Evolutionary conservation across 2,797 vertebrate species (phyloP).

Genomic region (Typhlichthys subterraneus): DNA sequence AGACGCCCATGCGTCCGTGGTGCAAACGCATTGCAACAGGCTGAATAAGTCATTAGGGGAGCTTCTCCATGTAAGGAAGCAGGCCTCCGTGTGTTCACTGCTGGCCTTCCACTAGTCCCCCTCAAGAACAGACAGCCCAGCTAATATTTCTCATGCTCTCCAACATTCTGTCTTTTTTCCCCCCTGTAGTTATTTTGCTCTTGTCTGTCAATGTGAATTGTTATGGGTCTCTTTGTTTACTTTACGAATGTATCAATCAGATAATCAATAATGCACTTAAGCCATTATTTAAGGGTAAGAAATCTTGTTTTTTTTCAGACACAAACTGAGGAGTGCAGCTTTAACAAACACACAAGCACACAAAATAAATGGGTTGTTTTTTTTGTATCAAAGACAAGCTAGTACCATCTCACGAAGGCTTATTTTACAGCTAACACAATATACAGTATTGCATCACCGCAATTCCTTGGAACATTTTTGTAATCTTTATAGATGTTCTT

Average conservation of each 20-base stretch:
- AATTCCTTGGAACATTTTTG: slow-evolving; percentile 25
- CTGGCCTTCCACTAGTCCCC: too few relatives aligned
- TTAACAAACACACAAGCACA: slow-evolving; percentile 13
- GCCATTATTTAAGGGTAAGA: too few relatives aligned
- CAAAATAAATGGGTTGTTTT: slow-evolving; percentile 31
- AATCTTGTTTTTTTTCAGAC: too few relatives aligned
- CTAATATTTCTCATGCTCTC: not conserved
- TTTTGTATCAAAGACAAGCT: slow-evolving; percentile 47
- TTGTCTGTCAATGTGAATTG: slow-evolving; percentile 18
- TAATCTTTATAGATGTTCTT: slow-evolving; percentile 21
- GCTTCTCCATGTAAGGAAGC: slow-evolving; percentile 19
- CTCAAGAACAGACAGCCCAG: slow-evolving; percentile 5
- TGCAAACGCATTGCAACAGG: slow-evolving; percentile 47
- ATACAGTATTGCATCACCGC: slow-evolving; percentile 19
- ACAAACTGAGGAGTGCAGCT: too few relatives aligned
- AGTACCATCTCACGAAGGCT: not conserved
- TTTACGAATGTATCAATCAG: slow-evolving; percentile 7
- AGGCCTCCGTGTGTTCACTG: too few relatives aligned
- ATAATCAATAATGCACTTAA: not conserved
- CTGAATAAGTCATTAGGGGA: slow-evolving; percentile 50
- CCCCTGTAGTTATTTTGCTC: slow-evolving; percentile 26
- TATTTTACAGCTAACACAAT: slow-evolving; percentile 14
- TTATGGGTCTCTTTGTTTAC: not conserved
- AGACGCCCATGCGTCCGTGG: slow-evolving; percentile 32
- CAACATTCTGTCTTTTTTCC: too few relatives aligned